Base-by-base conservation (phyloP, 2,797 vertebrate genomes). In the Enteromius trimaculatus region DNA sequence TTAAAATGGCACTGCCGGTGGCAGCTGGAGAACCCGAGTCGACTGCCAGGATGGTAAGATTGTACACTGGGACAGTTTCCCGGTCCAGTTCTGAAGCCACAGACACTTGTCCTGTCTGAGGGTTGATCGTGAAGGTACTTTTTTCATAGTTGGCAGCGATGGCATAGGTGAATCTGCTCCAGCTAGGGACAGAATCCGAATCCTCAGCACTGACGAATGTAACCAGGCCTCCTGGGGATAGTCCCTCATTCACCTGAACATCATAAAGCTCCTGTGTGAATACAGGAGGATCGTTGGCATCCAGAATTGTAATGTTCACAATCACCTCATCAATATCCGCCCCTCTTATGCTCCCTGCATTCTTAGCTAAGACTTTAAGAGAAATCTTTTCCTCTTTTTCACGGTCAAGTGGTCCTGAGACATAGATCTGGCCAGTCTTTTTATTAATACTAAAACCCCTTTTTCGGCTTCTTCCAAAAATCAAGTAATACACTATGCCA, bases 141-240 rank as follows among this genome's bases (percentile, higher is more conserved):
- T 95, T 96, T 87, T 96, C 91, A 1, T 96, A 96, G 72, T 96
- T 95, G 29, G 95, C 90, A 58, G 95, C 94, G 4, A 99, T 95
- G 77, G 95, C 96, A 90, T 99, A 99, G 6, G 97, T 97, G 89
- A 99, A 99, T 76, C 97, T 93, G 93, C 97, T 99, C 98, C 98
- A 99, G 92, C 97, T 98, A 26, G 98, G 98, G 65, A 98, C 96
- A 1, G 98, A 99, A 85, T 99, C 98, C 0, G 97, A 97, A 89
- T 99, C 98, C 79, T 97, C 96, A 34, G 98, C 98, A 80, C 96
- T 98, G 85, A 99, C 97, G 0, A 99, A 99, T 0, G 96, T 98
- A 81, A 99, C 97, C 0, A 99, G 96, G 19, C 97, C 96, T 7
- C 98, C 97, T 0, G 93, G 90, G 3, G 96, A 94, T 10, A 98